Evolutionary conservation across 2,113 vertebrate genomes (phyloP), one percentile per base, ranked within the genome.

Genomic region (Oophaga pumilio): DNA sequence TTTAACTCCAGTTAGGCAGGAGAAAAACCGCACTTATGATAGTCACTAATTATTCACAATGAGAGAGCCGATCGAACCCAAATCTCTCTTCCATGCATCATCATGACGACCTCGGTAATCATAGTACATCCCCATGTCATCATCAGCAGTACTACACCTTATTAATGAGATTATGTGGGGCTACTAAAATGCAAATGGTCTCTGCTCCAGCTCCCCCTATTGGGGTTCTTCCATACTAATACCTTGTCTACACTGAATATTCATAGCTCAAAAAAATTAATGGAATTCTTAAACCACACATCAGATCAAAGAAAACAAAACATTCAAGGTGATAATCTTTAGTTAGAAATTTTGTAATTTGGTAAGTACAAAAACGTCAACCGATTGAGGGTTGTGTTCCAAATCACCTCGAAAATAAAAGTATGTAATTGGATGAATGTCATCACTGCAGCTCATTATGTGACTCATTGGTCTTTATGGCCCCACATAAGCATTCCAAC

Each of bases 141-240:
- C 69, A 73, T 49, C 69, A 17, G 69, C 33, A 49, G 69, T 17
- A 49, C 43, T 73, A 43, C 28, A 20, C 33, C 18, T 14, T 18
- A 49, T 73, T 73, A 73, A 73, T 73, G 68, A 71, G 68, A 71
- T 33, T 28, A 71, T 71, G 26, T 33, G 33, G 69, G n/a, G 26
- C 66, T 14, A 26, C 10, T 26, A 69, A 28, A 17, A 73, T 73
- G 69, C 69, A 73, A 73, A 73, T 73, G 6, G 18, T 6, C 69
- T 33, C 33, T 43, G 2, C 8, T 43, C 43, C 15, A 17, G 33
- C 33, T 11, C 14, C 33, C 28, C 8, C 28, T 49, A 71, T 71
- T 71, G 68, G 68, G 6, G 68, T 7, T 28, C 68, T 71, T 28
- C 9, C 1, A 62, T 62, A 20, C 20, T 18, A 22, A 11, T 33